These are phyloP conservation scores for Ciconia boyciana DNA, from an alignment of 2,113 vertebrate species.

Conservation along the genomic window DNA sequence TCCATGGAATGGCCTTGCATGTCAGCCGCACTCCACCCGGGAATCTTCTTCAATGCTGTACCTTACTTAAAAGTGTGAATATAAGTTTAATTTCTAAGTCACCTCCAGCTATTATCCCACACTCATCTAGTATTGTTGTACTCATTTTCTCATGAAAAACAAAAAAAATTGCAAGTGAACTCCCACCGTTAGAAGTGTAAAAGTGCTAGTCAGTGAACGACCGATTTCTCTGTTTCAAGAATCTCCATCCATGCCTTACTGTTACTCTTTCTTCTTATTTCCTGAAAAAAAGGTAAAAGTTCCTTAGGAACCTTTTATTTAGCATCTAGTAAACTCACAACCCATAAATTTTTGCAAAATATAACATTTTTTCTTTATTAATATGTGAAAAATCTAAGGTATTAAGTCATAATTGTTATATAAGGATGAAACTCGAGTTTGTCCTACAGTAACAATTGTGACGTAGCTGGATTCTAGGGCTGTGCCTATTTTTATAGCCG, in stretches of 20 bases:
- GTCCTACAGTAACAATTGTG: background rate
- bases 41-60: no score
- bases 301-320: background rate
- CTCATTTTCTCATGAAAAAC: background rate
- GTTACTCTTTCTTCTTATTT: background rate
- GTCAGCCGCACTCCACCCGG: no score
- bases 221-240: background rate
- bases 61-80: no score
- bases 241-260: background rate
- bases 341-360: background rate
- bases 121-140: background rate
- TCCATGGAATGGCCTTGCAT: no score
- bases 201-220: background rate
- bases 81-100: no score
- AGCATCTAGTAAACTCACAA: background rate
- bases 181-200: background rate
- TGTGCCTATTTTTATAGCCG: background rate
- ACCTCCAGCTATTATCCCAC: no score
- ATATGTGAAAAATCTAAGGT: background rate
- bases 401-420: background rate
- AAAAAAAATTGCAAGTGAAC: background rate
- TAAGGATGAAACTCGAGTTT: accelerated
- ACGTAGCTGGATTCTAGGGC: background rate
- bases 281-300: background rate
- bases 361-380: background rate